A percentile compares a stretch with the other conserved stretches of the same genome.
phyloP scores from a whole-genome alignment of 2,888 invertebrate genomes.

The Rotaria macrura region DNA sequence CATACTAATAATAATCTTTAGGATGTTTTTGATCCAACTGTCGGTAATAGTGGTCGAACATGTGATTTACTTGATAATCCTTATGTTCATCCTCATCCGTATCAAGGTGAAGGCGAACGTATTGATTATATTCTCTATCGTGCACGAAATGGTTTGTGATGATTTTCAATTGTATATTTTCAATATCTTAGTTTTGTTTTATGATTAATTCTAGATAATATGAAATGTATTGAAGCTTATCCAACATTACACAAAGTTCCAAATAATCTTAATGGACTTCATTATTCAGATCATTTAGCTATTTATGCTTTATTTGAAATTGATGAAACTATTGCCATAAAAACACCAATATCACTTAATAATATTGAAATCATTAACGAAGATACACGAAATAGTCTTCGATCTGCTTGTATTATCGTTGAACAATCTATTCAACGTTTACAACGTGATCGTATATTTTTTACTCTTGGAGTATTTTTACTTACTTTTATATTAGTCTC shows the following conservation, averaged over 20 bases:
- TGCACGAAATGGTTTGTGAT: neutral
- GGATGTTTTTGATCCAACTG: neutral
- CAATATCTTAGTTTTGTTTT: neutral
- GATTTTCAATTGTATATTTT: neutral
- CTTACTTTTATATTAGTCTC: neutral
- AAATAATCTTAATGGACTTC: neutral
- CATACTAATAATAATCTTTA: neutral
- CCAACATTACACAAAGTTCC: neutral
- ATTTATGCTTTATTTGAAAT: slow-evolving; percentile 24
- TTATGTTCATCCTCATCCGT: neutral
- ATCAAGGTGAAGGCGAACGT: slow-evolving; percentile 21
- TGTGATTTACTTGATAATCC: slow-evolving; percentile 19
- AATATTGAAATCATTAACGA: neutral
- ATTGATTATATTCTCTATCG: slow-evolving; percentile 33
- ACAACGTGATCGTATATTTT: neutral
- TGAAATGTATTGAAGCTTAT: slow-evolving; percentile 4
- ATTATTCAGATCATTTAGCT: slow-evolving; percentile 32
- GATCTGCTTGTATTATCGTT: neutral
- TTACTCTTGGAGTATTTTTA: neutral
- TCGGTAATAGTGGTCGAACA: neutral
- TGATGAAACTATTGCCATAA: neutral
- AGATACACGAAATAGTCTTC: neutral
- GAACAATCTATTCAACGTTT: neutral
- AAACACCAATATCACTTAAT: neutral
- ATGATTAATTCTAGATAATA: neutral